A percentile compares a stretch with the other conserved stretches of the same genome.
These are phyloP conservation scores for Donacobius atricapilla DNA, from an alignment of 2,113 vertebrate species.

Conservation along the genomic window DNA sequence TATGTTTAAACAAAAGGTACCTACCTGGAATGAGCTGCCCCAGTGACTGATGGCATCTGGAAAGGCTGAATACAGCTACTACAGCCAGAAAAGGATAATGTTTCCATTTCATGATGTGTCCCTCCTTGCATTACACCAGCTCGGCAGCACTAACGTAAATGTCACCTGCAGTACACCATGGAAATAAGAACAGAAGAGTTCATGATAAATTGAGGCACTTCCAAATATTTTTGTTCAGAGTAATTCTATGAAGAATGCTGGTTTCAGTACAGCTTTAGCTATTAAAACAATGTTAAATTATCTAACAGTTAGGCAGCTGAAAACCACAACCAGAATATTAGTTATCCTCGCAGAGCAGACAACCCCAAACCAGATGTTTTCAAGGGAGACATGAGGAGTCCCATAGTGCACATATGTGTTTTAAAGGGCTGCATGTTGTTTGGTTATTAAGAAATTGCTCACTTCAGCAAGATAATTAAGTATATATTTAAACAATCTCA, in stretches of 20 bases:
- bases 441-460: background rate
- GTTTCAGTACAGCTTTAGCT: background rate
- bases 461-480: background rate
- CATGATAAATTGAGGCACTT: background rate
- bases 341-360: background rate
- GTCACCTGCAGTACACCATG: slow-evolving; percentile 40
- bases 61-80: slow-evolving; percentile 76
- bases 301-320: background rate
- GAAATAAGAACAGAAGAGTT: background rate
- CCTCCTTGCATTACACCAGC: slow-evolving; percentile 87
- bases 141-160: background rate
- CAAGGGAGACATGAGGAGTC: background rate
- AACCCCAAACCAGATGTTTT: background rate
- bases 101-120: slow-evolving; percentile 84
- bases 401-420: background rate
- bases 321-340: background rate
- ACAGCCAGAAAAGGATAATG: slow-evolving; percentile 79
- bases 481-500: background rate
- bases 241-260: background rate
- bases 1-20: background rate
- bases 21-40: slow-evolving; percentile 87
- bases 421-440: background rate
- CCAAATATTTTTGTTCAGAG: background rate
- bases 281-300: background rate
- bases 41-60: slow-evolving; percentile 69